phyloP scores from a whole-genome alignment of 2,113 vertebrate genomes.

The Cavia aperea region DNA sequence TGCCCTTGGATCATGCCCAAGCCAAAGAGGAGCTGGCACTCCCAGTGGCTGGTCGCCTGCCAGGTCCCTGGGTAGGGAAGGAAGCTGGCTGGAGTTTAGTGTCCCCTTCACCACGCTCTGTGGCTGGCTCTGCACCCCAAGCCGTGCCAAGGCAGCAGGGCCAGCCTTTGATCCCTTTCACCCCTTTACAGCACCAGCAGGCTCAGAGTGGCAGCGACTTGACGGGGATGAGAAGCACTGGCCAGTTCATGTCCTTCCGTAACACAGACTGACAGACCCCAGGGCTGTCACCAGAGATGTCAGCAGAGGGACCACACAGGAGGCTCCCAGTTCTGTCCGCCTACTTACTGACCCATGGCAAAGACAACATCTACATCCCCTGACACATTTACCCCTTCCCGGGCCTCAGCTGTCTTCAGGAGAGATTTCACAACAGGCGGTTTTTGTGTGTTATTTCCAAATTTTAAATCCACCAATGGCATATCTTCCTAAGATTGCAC shows the following conservation, averaged over 20 bases:
- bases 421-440: neutral
- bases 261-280: neutral
- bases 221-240: accelerated
- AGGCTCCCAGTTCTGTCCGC: neutral
- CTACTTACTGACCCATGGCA: neutral
- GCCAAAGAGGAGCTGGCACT: neutral
- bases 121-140: neutral
- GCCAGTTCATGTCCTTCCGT: neutral
- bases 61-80: neutral
- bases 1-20: neutral
- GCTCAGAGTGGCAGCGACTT: neutral
- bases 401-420: neutral
- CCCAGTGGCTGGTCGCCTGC: neutral
- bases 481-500: neutral
- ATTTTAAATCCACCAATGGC: neutral
- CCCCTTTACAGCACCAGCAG: neutral
- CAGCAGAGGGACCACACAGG: accelerated
- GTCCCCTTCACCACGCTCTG: neutral
- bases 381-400: neutral
- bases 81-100: neutral
- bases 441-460: neutral
- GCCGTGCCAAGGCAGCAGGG: neutral
- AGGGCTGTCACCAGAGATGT: neutral
- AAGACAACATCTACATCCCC: neutral
- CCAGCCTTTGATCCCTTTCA: neutral